phyloP scores from a whole-genome alignment of 2,888 invertebrate genomes.

The Parelbella ahira region DNA sequence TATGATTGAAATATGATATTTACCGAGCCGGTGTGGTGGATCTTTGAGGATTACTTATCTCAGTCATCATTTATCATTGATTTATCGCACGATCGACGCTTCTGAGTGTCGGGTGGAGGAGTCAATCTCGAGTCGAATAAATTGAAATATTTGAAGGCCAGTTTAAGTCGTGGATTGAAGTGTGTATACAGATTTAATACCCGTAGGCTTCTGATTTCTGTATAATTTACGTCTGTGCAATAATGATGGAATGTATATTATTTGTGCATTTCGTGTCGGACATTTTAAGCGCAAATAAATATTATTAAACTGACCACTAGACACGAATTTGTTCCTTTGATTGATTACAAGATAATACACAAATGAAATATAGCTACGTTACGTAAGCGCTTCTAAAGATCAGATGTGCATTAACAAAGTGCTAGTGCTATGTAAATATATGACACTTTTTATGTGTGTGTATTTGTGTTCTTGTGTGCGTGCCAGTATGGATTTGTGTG shows the following conservation, averaged over 20 bases:
- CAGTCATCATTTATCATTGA: constrained; percentile 64
- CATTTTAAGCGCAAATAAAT: too few species aligned
- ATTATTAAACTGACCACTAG: too few species aligned
- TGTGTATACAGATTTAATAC: constrained; percentile 23
- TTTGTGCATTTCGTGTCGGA: neutral
- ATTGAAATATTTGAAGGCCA: constrained; percentile 35
- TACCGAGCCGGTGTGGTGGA: constrained; percentile 38
- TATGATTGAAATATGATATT: constrained; percentile 53
- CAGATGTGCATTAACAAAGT: too few species aligned
- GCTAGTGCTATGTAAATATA: too few species aligned
- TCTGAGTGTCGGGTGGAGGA: constrained; percentile 46
- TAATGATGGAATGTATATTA: neutral
- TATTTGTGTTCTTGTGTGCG: too few species aligned
- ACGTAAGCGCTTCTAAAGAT: too few species aligned
- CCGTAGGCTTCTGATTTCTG: constrained; percentile 12
- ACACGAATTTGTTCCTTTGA: neutral
- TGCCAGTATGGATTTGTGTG: too few species aligned
- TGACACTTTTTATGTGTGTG: too few species aligned
- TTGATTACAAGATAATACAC: neutral
- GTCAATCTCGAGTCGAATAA: constrained; percentile 48
- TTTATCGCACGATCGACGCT: constrained; percentile 57
- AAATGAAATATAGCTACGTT: too few species aligned
- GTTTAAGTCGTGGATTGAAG: constrained; percentile 27
- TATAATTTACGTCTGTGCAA: constrained; percentile 10
- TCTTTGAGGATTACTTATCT: constrained; percentile 44